Evolutionary conservation across 2,888 invertebrate species (phyloP).

Genomic region (Gymnocheta viridis): DNA sequence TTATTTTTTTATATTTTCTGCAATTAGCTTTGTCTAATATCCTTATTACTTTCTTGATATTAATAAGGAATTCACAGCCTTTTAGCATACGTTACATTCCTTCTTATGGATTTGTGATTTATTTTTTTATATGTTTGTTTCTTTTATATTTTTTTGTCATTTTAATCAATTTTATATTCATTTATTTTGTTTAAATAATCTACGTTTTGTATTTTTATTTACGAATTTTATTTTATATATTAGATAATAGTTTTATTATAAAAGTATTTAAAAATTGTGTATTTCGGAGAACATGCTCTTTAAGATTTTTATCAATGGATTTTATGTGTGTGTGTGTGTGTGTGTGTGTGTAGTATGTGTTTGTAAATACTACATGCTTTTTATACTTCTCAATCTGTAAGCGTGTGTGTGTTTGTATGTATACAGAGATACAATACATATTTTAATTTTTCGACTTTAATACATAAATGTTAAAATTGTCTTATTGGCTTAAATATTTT

Average conservation of each 20-base stretch:
- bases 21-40: slow-evolving; percentile 47
- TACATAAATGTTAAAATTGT: slow-evolving; percentile 34
- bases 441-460: slow-evolving; percentile 43
- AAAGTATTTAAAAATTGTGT: slow-evolving; percentile 41
- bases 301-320: neutral
- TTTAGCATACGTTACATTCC: slow-evolving; percentile 72
- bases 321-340: slow-evolving; percentile 6
- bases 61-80: slow-evolving; percentile 74
- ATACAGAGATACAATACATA: slow-evolving; percentile 1
- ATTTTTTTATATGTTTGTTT: slow-evolving; percentile 10
- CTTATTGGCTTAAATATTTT: slow-evolving; percentile 68
- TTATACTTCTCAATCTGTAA: slow-evolving; percentile 21
- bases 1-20: slow-evolving; percentile 36
- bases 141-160: slow-evolving; percentile 1
- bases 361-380: neutral
- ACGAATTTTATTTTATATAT: slow-evolving; percentile 67
- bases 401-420: slow-evolving; percentile 12
- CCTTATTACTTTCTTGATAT: slow-evolving; percentile 37
- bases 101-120: slow-evolving; percentile 45
- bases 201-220: slow-evolving; percentile 29
- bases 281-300: slow-evolving; percentile 43
- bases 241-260: slow-evolving; percentile 51
- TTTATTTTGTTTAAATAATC: slow-evolving; percentile 51
- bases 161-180: neutral
- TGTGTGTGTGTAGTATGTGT: slow-evolving; percentile 18